Base-by-base conservation (phyloP, 2,113 vertebrate genomes). In the Emydura subglobosa region DNA sequence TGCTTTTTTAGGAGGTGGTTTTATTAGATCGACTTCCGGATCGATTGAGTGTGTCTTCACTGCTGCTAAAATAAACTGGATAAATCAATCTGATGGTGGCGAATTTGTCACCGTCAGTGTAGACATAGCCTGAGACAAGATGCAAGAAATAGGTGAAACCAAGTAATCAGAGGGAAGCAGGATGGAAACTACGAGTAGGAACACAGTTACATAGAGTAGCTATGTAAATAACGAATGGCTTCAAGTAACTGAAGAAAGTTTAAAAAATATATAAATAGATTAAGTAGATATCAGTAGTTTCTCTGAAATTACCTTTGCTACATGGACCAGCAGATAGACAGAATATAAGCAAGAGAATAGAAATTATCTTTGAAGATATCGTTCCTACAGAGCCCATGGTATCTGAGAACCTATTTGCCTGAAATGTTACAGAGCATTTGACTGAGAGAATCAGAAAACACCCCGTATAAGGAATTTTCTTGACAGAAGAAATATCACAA, bases 351-450 rank as follows among this genome's bases (percentile, higher is more conserved):
- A 3, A 90, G 57, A 85, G 24, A 1, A 91, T 49, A 59, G 8
- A 81, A 81, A 49, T 51, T 12, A 80, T 22, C 92, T 86, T 85
- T 88, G 27, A 29, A 39, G 29, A 59, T 83, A 31, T 79, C 51
- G 29, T 94, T 90, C 79, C 42, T 76, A 7, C 0, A 4, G 80
- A 11, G 24, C 5, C 79, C 79, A 68, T 50, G 29, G 65, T 94
- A 93, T 9, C 31, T 72, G 16, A 8, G 27, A 96, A 81, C 86
- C 82, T 93, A 93, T 49, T 50, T 93, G 47, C 86, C 79, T 87
- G 27, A 94, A 24, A n/a, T 91, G 68, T 92, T 81, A 94, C 2
- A 1, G n/a, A 89, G 68, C 79, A 53, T 91, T 94, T 92, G 34
- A 82, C 4, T 10, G n/a, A 85, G 86, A 81, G 65, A 94, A 74